Evolutionary conservation across 2,113 vertebrate genomes (phyloP).

Genomic region (Pseudonaja textilis): DNA sequence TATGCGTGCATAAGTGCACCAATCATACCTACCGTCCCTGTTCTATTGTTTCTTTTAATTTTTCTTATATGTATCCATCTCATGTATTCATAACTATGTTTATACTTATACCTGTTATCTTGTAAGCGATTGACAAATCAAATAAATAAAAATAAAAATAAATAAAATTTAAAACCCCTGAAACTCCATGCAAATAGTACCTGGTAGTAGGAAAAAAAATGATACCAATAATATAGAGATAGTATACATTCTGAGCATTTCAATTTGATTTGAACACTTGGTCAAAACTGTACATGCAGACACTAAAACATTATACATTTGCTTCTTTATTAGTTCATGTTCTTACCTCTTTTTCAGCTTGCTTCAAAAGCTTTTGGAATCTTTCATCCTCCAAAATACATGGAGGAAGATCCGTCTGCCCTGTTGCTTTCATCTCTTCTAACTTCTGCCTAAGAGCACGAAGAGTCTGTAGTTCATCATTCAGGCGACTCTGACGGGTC

Average conservation of each 20-base stretch:
- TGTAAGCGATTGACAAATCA: too few species aligned
- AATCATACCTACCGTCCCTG: too few species aligned
- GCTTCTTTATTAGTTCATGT: neutral
- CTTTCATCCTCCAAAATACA: slow-evolving; percentile 75
- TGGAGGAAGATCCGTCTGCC: slow-evolving; percentile 71
- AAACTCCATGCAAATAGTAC: neutral
- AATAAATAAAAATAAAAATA: too few species aligned
- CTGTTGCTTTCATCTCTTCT: slow-evolving; percentile 75
- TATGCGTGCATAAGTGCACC: too few species aligned
- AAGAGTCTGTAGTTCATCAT: slow-evolving; percentile 78
- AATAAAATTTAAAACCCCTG: neutral
- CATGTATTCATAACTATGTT: too few species aligned
- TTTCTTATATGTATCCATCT: too few species aligned
- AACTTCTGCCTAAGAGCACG: slow-evolving; percentile 73
- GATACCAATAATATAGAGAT: neutral
- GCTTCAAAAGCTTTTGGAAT: slow-evolving; percentile 78
- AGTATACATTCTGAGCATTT: neutral
- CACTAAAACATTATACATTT: neutral
- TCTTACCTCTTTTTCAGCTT: slow-evolving; percentile 79
- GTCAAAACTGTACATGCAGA: neutral
- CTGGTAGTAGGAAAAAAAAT: neutral
- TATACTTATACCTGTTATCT: too few species aligned
- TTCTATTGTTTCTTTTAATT: too few species aligned
- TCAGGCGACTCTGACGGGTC: slow-evolving; percentile 77
- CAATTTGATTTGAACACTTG: neutral